A percentile compares a stretch with the other conserved stretches of the same genome.
Conservation (phyloP, 2,888 invertebrate genomes). For the Hydraecia micacea region DNA sequence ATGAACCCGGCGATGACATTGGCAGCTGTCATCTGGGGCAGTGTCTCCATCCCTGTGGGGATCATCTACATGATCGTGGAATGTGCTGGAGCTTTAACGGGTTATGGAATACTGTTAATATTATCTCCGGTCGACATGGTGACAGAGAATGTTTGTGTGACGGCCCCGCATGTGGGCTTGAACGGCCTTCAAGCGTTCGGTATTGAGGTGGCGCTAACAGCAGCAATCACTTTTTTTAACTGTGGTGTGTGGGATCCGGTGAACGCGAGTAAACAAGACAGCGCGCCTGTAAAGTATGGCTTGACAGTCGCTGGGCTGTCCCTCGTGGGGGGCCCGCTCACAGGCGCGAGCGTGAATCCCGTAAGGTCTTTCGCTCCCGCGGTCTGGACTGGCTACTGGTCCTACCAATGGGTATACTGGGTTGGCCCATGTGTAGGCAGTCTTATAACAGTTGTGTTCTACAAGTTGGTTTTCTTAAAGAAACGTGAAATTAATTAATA, state of each 20-base stretch:
- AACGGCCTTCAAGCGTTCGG: constrained; percentile 89
- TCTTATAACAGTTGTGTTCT: constrained; percentile 75
- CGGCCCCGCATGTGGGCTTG: constrained; percentile 88
- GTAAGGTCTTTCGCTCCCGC: constrained; percentile 93
- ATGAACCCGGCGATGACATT: constrained; percentile 94
- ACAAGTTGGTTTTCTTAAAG: constrained; percentile 76
- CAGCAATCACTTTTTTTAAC: constrained; percentile 91
- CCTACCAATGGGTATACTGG: constrained; percentile 94
- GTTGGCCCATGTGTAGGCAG: constrained; percentile 90
- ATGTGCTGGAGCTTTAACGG: constrained; percentile 92
- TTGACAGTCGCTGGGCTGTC: constrained; percentile 92
- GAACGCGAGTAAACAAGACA: constrained; percentile 91
- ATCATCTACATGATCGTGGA: constrained; percentile 92
- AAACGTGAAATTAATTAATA: constrained; percentile 46
- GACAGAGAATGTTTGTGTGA: constrained; percentile 90
- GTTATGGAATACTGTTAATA: constrained; percentile 91
- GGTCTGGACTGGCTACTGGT: constrained; percentile 92
- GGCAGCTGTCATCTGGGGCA: constrained; percentile 91
- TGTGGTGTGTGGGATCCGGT: constrained; percentile 94
- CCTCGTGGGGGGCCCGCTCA: constrained; percentile 92
- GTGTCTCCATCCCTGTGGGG: constrained; percentile 89
- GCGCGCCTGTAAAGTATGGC: constrained; percentile 92
- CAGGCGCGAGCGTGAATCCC: constrained; percentile 94
- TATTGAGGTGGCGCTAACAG: constrained; percentile 92
- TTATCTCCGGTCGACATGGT: constrained; percentile 85